Evolutionary conservation across 92 coral and sea anemone genomes (phyloP).

Genomic region (Heliopora coerulea): DNA sequence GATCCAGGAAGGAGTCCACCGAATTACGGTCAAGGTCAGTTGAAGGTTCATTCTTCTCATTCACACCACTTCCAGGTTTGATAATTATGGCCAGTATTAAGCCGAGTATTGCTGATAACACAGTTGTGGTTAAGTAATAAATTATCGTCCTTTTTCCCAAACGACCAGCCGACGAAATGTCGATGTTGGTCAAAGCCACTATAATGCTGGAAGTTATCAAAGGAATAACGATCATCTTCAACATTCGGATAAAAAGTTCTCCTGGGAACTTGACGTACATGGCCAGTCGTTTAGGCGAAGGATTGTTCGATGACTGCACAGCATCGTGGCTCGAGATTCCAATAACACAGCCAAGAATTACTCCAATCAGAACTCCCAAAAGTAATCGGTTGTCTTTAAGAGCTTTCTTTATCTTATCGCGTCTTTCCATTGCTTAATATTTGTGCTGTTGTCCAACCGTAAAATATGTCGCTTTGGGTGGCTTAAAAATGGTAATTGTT

Average conservation of each 20-base stretch:
- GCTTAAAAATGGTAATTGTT: no score
- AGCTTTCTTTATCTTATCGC: not conserved
- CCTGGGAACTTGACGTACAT: no score
- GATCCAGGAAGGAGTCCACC: conserved; percentile 26
- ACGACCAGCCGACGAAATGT: conserved; percentile 23
- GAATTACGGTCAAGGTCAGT: not conserved
- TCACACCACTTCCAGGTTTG: conserved; percentile 18
- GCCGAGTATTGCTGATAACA: conserved; percentile 35
- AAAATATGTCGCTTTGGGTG: no score
- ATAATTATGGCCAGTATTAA: conserved; percentile 22
- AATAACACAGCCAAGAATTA: not conserved
- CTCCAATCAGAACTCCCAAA: not conserved
- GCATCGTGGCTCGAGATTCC: conserved; percentile 1
- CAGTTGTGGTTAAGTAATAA: conserved; percentile 20
- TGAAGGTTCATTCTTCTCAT: conserved; percentile 7
- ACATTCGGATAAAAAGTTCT: no score
- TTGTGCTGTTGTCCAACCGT: no score
- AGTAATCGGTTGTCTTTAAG: not conserved
- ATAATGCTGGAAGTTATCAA: conserved; percentile 33
- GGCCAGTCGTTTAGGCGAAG: not conserved
- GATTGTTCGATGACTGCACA: not conserved
- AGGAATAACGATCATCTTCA: conserved; percentile 34
- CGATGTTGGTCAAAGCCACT: conserved; percentile 30
- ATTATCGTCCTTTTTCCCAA: conserved; percentile 26
- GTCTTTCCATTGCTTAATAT: no score